Conservation (phyloP, 2,797 vertebrate genomes). For the Sebastes matsubarae region DNA sequence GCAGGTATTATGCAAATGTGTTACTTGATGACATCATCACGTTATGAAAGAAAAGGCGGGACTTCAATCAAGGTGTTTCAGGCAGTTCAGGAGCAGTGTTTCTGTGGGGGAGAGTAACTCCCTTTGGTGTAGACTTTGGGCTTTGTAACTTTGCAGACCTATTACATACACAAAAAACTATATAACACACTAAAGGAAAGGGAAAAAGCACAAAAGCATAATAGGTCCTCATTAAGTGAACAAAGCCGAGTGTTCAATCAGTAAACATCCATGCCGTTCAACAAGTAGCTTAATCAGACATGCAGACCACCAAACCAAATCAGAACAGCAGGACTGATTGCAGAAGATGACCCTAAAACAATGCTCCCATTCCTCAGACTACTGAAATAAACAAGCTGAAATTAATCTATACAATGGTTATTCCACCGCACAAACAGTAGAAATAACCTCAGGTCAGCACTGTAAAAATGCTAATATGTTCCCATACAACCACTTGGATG, state of each 20-base stretch:
- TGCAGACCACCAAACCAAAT: background rate
- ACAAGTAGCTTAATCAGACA: conserved; percentile 2
- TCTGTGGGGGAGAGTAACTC: too few relatives aligned
- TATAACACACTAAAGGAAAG: too few relatives aligned
- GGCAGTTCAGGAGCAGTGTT: too few relatives aligned
- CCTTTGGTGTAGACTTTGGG: too few relatives aligned
- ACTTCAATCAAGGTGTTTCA: too few relatives aligned
- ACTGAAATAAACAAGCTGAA: background rate
- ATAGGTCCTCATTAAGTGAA: background rate
- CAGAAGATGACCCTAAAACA: conserved; percentile 16
- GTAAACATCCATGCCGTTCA: conserved; percentile 15
- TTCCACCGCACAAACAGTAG: background rate
- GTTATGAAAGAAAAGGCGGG: too few relatives aligned
- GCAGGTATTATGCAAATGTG: too few relatives aligned
- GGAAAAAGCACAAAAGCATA: too few relatives aligned
- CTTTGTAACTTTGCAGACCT: too few relatives aligned
- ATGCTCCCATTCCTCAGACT: background rate
- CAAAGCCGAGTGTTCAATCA: background rate
- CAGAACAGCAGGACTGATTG: background rate
- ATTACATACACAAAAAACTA: too few relatives aligned
- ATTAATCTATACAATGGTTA: background rate
- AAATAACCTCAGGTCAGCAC: conserved; percentile 12
- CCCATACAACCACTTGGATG: background rate
- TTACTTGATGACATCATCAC: too few relatives aligned
- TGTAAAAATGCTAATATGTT: background rate